These are phyloP conservation scores for Arothron firmamentum DNA, from an alignment of 2,113 vertebrate genomes.

Conservation along the genomic window DNA sequence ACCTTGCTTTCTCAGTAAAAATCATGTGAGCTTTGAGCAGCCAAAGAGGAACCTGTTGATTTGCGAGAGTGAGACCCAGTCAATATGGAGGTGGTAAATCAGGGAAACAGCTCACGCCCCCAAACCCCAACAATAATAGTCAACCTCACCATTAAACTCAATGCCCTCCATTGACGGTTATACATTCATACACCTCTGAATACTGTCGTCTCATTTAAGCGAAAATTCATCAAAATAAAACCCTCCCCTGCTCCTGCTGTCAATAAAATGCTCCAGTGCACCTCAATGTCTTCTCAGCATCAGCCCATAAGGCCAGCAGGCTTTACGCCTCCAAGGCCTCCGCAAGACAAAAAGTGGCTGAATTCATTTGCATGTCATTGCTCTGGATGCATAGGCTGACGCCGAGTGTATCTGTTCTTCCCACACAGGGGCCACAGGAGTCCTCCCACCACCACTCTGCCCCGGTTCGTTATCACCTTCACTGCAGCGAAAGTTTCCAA, in stretches of 20 bases:
- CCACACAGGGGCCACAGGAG: slow-evolving; percentile 40
- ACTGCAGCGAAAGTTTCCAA: slow-evolving; percentile 59
- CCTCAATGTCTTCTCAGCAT: slow-evolving; percentile 55
- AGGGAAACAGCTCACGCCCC: slow-evolving; percentile 29
- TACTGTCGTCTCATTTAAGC: slow-evolving; percentile 65
- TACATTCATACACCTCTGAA: slow-evolving; percentile 69
- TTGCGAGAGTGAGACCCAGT: slow-evolving; percentile 25
- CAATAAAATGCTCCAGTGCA: slow-evolving; percentile 61
- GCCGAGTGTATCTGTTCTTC: slow-evolving; percentile 38
- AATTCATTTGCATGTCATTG: slow-evolving; percentile 68
- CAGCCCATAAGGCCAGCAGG: slow-evolving; percentile 64
- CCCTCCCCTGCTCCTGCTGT: slow-evolving; percentile 51
- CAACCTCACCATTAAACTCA: slow-evolving; percentile 57
- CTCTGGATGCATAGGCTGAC: slow-evolving; percentile 19
- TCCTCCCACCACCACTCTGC: slow-evolving; percentile 11
- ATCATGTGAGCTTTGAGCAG: background rate
- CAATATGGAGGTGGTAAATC: slow-evolving; percentile 53
- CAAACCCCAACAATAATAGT: slow-evolving; percentile 56
- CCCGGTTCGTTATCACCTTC: slow-evolving; percentile 38
- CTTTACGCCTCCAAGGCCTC: slow-evolving; percentile 55
- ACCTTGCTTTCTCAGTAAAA: slow-evolving; percentile 3
- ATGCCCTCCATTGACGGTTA: slow-evolving; percentile 41
- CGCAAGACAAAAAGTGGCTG: slow-evolving; percentile 54
- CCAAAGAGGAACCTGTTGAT: slow-evolving; percentile 35
- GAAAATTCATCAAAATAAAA: slow-evolving; percentile 67